Evolutionary conservation across 1,140 invertebrate species (phyloP).

Genomic region (Sitobion miscanthi): DNA sequence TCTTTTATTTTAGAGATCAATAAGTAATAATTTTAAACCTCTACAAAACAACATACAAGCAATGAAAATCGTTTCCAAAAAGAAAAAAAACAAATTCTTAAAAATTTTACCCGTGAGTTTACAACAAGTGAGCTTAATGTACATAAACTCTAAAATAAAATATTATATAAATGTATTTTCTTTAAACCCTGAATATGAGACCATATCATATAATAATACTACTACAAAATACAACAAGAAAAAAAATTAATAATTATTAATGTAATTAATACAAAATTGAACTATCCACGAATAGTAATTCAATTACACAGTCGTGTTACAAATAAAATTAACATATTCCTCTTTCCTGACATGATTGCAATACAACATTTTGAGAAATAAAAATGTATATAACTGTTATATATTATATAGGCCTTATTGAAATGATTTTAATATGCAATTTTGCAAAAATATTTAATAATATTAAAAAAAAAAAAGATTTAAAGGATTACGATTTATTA

Average conservation of each 20-base stretch:
- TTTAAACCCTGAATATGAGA: constrained; percentile 54
- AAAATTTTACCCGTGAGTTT: constrained; percentile 52
- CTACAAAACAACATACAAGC: constrained; percentile 52
- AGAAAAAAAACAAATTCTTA: constrained; percentile 53
- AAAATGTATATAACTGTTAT: not conserved
- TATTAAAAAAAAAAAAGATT: not conserved
- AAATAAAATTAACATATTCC: constrained; percentile 21
- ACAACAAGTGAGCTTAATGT: constrained; percentile 54
- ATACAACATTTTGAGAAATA: not conserved
- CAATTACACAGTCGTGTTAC: not conserved
- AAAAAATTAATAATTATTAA: constrained; percentile 39
- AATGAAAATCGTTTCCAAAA: constrained; percentile 46
- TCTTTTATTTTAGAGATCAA: constrained; percentile 52
- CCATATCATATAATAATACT: constrained; percentile 51
- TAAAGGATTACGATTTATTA: not conserved
- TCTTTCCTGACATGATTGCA: not conserved
- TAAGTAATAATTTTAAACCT: constrained; percentile 52
- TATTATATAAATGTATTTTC: constrained; percentile 49
- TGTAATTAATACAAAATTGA: constrained; percentile 24
- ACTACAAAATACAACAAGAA: constrained; percentile 54
- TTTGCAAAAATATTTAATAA: not conserved
- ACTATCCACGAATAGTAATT: not conserved
- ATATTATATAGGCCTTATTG: not conserved
- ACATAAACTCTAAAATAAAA: constrained; percentile 56
- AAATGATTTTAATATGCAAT: not conserved